Conservation (phyloP, 2,888 invertebrate genomes). For the Drosophila incognita region DNA sequence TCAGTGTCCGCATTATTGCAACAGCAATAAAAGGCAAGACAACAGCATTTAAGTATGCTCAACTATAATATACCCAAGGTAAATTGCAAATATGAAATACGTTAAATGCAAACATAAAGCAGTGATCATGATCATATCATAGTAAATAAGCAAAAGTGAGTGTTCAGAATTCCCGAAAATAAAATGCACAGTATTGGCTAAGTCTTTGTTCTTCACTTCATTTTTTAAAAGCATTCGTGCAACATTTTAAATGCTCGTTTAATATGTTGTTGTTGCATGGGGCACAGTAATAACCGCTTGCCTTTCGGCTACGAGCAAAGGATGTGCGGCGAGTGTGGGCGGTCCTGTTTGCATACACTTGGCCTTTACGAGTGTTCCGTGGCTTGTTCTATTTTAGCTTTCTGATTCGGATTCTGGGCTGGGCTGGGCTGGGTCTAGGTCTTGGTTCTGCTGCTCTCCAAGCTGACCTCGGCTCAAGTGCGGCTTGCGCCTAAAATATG, state of each 20-base stretch:
- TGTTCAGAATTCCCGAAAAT: neutral
- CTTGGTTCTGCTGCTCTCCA: constrained; percentile 34
- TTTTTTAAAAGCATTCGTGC: neutral
- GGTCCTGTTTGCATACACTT: constrained; percentile 59
- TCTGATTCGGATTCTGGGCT: constrained; percentile 4
- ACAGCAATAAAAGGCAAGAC: constrained; percentile 8
- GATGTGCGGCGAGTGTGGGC: constrained; percentile 29
- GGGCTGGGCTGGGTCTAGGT: constrained; percentile 34
- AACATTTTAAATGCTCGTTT: constrained; percentile 25
- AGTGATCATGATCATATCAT: neutral
- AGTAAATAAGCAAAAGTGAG: neutral
- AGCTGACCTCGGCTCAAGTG: constrained; percentile 54
- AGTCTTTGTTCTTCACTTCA: neutral
- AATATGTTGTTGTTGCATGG: constrained; percentile 19
- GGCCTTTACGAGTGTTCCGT: constrained; percentile 65
- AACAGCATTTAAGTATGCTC: neutral
- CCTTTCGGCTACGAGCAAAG: constrained; percentile 53
- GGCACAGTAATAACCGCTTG: constrained; percentile 43
- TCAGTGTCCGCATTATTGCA: constrained; percentile 25
- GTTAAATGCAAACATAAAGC: neutral
- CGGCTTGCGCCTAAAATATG: constrained; percentile 25
- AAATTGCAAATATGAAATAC: neutral
- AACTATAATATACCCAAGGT: constrained; percentile 1
- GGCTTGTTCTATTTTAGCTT: constrained; percentile 39
- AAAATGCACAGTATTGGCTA: too few species aligned